Percentiles rank a stretch among this genome's conserved stretches.
Evolutionary conservation across 2,113 vertebrate genomes (phyloP).

Genomic region (Psilopogon haemacephalus): DNA sequence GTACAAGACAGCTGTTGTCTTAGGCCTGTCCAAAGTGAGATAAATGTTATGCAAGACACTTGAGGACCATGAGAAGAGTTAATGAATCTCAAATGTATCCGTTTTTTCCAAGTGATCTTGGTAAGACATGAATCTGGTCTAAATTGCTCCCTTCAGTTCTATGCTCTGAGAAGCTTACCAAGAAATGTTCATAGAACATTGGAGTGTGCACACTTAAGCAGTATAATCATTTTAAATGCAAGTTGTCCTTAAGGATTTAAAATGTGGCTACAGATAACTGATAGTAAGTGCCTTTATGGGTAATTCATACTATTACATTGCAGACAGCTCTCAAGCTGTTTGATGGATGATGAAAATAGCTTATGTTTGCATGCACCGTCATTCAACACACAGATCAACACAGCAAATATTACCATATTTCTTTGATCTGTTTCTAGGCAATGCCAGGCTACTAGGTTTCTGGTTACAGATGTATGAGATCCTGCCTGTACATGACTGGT

Average conservation of each 20-base stretch:
- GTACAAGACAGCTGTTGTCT: not conserved
- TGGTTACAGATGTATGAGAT: not conserved
- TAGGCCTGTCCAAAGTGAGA: not conserved
- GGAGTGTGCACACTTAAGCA: accelerated
- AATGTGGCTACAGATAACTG: not conserved
- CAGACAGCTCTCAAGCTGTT: not conserved
- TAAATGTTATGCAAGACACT: not conserved
- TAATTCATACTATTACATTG: not conserved
- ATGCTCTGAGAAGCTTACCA: accelerated
- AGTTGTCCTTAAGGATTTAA: not conserved
- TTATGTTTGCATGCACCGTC: not conserved
- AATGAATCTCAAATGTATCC: not conserved
- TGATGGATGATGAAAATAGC: not conserved
- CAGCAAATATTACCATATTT: not conserved
- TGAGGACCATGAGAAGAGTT: too few species aligned
- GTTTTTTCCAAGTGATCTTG: not conserved
- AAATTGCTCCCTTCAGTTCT: not conserved
- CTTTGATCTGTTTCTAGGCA: not conserved
- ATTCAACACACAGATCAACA: not conserved
- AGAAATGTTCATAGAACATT: too few species aligned
- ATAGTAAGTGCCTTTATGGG: not conserved
- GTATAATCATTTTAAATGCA: not conserved
- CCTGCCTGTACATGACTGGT: not conserved
- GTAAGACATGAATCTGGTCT: not conserved
- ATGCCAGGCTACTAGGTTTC: not conserved